Base-by-base conservation (phyloP, 2,888 invertebrate species). In the Phrixothrix hirtus region DNA sequence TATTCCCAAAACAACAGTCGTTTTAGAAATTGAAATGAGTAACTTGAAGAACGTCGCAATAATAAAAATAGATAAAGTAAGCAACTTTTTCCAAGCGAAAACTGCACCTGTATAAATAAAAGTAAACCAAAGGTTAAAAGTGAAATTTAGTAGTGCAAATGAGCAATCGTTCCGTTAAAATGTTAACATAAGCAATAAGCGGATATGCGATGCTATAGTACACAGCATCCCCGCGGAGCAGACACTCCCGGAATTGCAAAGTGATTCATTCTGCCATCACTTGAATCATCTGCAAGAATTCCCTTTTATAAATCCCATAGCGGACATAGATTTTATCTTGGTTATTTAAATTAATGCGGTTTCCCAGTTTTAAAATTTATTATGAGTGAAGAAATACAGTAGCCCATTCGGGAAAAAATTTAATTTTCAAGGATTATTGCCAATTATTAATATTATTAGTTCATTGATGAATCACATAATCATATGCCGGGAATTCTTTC, bases 221-320 rank as follows among this genome's bases (percentile, higher is more conserved):
- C 14, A 17, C 43, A 52, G 52, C 51, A 52, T 52, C 52, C 50
- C 52, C 36, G 52, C 38, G 7, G 39, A 42, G 46, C 38, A 35
- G 43, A 47, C 52, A 53, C 52, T 42, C 47, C 52, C 47, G 52
- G 52, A 46, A 53, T 53, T 39, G 37, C 47, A 29, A 42, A 42
- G 35, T 53, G 52, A 53, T 53, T 53, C 52, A 53, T 52, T 31
- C 30, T 12, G 34, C 36, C 13, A 29, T 10, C 17, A 15, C 37
- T 50, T 47, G 42, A 53, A 46, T 53, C 52, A 52, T 46, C 47
- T 17, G 13, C 13, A 37, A 34, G 46, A 53, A 46, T 53, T 46
- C 46, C 52, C 38, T 42, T 25, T 32, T 9, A 26, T 17, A 15
- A n/a, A n/a, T n/a, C 16, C 26, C 34, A 9, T 41, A 37, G 15